Evolutionary conservation across 1,140 invertebrate genomes (phyloP).

Genomic region (Prorops nasuta): DNA sequence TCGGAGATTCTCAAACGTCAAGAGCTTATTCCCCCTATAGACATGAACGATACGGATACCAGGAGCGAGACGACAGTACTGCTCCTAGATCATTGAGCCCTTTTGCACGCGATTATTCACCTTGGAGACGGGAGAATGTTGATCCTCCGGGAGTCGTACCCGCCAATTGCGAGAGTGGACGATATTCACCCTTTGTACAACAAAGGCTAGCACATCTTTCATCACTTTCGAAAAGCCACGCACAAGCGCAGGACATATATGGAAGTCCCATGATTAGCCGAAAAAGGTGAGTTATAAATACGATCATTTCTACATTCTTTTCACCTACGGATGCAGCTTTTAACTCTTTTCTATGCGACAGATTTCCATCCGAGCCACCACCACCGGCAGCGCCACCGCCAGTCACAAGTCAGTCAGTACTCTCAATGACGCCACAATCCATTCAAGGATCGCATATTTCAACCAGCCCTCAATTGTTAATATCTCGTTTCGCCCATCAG

Average conservation of each 20-base stretch:
- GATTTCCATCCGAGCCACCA: slow-evolving; percentile 51
- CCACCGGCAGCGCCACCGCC: too few species aligned
- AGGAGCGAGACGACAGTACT: slow-evolving; percentile 34
- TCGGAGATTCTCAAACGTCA: slow-evolving; percentile 16
- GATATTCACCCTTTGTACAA: slow-evolving; percentile 43
- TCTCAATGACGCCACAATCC: too few species aligned
- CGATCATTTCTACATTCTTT: neutral
- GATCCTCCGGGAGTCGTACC: slow-evolving; percentile 49
- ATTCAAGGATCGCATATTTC: slow-evolving; percentile 42
- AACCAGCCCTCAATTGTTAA: slow-evolving; percentile 47
- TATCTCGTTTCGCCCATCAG: slow-evolving; percentile 49
- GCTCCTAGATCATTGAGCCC: slow-evolving; percentile 50
- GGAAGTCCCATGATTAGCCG: slow-evolving; percentile 53
- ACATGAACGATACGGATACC: slow-evolving; percentile 30
- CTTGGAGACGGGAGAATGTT: slow-evolving; percentile 53
- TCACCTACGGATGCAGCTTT: too few species aligned
- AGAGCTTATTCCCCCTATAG: slow-evolving; percentile 40
- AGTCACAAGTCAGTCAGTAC: too few species aligned
- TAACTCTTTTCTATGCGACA: slow-evolving; percentile 17
- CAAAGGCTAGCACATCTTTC: slow-evolving; percentile 36
- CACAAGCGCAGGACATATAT: slow-evolving; percentile 45
- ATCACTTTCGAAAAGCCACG: slow-evolving; percentile 37
- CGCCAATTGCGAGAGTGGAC: slow-evolving; percentile 34
- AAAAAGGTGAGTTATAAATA: slow-evolving; percentile 42
- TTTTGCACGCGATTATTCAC: slow-evolving; percentile 51